A percentile compares a stretch with the other conserved stretches of the same genome.
These are phyloP conservation scores for Microtus oregoni DNA, from an alignment of 2,113 vertebrate genomes.

Conservation along the genomic window DNA sequence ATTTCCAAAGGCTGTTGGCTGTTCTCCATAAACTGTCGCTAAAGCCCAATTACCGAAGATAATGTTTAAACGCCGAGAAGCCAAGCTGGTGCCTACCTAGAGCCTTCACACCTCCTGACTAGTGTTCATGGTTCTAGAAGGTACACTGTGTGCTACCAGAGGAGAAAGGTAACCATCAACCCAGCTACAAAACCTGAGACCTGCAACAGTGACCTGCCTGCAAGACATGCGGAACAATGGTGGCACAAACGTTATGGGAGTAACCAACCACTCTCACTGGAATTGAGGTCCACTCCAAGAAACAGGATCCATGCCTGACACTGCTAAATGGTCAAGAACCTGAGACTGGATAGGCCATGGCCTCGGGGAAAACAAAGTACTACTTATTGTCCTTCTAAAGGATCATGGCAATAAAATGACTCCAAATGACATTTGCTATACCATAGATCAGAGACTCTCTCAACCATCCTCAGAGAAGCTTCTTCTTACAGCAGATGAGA, in stretches of 20 bases:
- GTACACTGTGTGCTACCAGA: not conserved
- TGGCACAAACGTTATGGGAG: not conserved
- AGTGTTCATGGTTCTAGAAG: no score
- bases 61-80: not conserved
- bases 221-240: no score
- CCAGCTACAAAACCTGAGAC: not conserved
- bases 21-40: not conserved
- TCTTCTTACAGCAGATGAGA: no score
- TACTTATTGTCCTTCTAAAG: not conserved
- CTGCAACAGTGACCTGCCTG: not conserved
- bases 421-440: not conserved
- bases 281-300: no score
- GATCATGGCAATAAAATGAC: not conserved
- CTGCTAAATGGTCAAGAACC: not conserved
- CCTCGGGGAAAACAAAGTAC: not conserved
- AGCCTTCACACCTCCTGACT: no score
- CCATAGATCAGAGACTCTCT: no score
- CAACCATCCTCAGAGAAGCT: not conserved
- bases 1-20: not conserved
- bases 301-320: no score
- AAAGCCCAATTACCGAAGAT: not conserved
- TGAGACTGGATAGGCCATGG: not conserved
- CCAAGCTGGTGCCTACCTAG: not conserved
- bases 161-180: not conserved
- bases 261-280: no score